phyloP scores from a whole-genome alignment of 2,113 vertebrate genomes.

The Rhinichthys klamathensis region DNA sequence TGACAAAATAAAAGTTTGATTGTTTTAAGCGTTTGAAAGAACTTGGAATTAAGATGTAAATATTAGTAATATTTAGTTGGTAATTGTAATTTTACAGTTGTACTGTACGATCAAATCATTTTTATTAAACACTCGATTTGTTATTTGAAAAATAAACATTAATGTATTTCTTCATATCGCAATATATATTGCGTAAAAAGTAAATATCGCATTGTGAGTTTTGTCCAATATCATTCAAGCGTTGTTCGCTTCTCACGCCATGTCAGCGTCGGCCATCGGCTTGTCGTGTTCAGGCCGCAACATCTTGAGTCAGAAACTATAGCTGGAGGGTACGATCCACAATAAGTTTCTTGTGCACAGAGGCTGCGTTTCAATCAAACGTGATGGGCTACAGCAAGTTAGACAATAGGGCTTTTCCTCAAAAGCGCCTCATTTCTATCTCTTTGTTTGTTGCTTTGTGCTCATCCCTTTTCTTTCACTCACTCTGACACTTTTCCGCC shows the following conservation, averaged over 20 bases:
- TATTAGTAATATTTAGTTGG: too few relatives aligned
- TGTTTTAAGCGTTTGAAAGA: too few relatives aligned
- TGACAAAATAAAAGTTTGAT: too few relatives aligned
- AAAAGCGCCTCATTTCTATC: slow-evolving; percentile 33
- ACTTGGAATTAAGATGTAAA: too few relatives aligned
- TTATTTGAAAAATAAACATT: too few relatives aligned
- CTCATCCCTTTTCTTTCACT: slow-evolving; percentile 44
- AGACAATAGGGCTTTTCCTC: slow-evolving; percentile 40
- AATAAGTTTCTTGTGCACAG: slow-evolving; percentile 17
- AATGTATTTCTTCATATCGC: too few relatives aligned
- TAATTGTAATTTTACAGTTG: too few relatives aligned
- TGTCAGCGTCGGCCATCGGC: neutral
- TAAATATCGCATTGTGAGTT: too few relatives aligned
- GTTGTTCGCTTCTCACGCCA: neutral
- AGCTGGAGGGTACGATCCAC: slow-evolving; percentile 22
- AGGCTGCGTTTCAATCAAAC: slow-evolving; percentile 40
- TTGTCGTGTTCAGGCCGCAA: neutral
- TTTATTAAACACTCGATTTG: too few relatives aligned
- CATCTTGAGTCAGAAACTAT: neutral
- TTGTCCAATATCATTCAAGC: neutral
- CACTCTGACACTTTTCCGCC: slow-evolving; percentile 33
- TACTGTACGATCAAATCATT: too few relatives aligned
- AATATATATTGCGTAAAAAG: too few relatives aligned
- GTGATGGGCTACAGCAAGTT: slow-evolving; percentile 30
- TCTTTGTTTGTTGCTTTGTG: slow-evolving; percentile 45